Conservation (phyloP, 2,888 invertebrate genomes). For the Napeogenes sylphis region DNA sequence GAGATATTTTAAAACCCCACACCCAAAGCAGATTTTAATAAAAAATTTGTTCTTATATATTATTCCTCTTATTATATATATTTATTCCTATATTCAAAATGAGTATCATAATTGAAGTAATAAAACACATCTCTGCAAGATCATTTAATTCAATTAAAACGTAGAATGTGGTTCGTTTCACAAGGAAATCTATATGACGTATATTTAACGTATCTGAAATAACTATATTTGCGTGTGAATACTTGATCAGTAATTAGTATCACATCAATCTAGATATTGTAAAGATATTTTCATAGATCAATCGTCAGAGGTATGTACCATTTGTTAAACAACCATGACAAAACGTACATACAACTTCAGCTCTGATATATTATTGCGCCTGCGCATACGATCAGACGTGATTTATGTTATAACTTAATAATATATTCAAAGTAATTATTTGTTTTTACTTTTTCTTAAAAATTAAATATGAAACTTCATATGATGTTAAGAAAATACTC, state of each 20-base stretch:
- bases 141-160: no score
- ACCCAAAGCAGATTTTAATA: no score
- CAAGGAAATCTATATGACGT: no score
- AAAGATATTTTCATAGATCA: background rate
- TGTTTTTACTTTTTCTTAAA: conserved; percentile 9
- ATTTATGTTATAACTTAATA: background rate
- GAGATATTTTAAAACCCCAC: no score
- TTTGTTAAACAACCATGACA: conserved; percentile 13
- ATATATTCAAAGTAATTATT: background rate
- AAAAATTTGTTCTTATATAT: no score
- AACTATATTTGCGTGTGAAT: conserved; percentile 8
- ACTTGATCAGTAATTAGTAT: background rate
- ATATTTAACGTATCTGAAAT: no score
- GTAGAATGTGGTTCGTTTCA: no score
- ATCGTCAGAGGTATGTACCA: conserved; percentile 9
- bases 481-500: no score
- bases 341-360: background rate
- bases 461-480: conserved; percentile 8
- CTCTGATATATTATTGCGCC: background rate
- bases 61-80: no score
- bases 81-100: no score
- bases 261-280: background rate
- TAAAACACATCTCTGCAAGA: background rate
- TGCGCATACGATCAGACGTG: background rate
- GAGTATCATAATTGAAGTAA: background rate